Evolutionary conservation across 2,797 vertebrate genomes (phyloP).

Genomic region (Valencia hispanica): DNA sequence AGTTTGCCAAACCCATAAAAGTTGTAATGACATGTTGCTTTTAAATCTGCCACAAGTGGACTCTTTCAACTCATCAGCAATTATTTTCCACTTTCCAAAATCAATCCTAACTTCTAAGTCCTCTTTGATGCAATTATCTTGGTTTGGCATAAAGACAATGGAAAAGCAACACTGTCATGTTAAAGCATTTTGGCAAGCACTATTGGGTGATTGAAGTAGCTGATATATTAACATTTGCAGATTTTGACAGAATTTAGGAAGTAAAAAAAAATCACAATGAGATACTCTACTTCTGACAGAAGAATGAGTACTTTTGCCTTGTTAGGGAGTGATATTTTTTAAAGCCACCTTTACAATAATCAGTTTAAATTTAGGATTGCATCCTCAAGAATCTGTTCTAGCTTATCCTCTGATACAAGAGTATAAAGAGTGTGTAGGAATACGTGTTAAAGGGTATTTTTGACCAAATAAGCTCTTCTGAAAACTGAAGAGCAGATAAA

Average conservation of each 20-base stretch:
- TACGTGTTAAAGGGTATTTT: background rate
- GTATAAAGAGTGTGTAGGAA: background rate
- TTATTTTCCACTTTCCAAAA: slow-evolving; percentile 10
- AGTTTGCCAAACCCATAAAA: slow-evolving; percentile 47
- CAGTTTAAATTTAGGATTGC: background rate
- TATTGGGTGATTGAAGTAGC: slow-evolving; percentile 42
- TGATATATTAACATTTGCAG: slow-evolving; percentile 46
- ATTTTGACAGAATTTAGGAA: slow-evolving; percentile 8
- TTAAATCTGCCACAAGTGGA: slow-evolving; percentile 38
- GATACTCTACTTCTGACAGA: background rate
- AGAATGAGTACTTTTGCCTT: background rate
- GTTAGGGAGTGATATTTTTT: background rate
- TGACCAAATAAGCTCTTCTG: too few relatives aligned
- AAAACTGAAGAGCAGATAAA: slow-evolving; percentile 2
- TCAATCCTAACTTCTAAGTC: slow-evolving; percentile 13
- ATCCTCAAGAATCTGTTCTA: background rate
- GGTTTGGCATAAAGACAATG: slow-evolving; percentile 48
- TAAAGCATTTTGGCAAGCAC: slow-evolving; percentile 46
- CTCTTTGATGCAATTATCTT: slow-evolving; percentile 24
- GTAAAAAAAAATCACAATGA: slow-evolving; percentile 5
- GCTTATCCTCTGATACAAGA: background rate
- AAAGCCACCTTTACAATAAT: background rate
- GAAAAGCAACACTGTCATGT: slow-evolving; percentile 39
- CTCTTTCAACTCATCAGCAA: slow-evolving; percentile 35
- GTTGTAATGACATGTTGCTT: slow-evolving; percentile 29